Evolutionary conservation across 2,888 invertebrate species (phyloP), one percentile per base, ranked within the genome.

Genomic region (Choreutis nemorana): DNA sequence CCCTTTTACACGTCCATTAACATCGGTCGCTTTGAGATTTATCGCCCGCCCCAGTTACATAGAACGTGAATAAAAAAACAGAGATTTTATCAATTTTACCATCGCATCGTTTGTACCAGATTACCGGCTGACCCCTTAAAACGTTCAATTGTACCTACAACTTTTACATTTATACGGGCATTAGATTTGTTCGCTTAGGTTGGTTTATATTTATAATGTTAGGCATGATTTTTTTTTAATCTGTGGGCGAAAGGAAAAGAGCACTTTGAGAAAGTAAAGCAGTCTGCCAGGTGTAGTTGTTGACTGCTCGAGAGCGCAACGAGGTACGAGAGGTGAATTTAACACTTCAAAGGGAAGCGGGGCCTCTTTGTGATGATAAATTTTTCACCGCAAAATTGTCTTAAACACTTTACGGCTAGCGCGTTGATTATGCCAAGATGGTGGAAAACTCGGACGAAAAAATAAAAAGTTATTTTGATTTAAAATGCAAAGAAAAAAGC

Each of bases 1-100:
- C 62, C 72, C 70, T 67, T 77, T 78, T 75, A 67, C 63, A 54
- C 61, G 55, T 67, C 75, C 75, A 73, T 77, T 78, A 72, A 71
- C 70, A 68, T 59, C 52, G 52, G 52, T 44, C 68, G 75, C 70
- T 73, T 71, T 67, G 67, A 75, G 67, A 63, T 67, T 68, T 63
- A 65, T 60, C 58, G 58, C 55, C 41, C 47, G 44, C 48, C 48
- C n/a, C 56, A 48, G 53, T 58, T 63, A 51, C 53, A 60, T 56
- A 58, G 47, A 57, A 58, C 54, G 45, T 53, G 57, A 59, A 63
- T 64, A 62, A 63, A 64, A 35, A 34, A 55, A 41, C 54, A 50
- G 48, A 21, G 23, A 28, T 35, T 33, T 15, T 16, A 18, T 27
- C 25, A 30, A 28, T 32, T 26, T 29, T 29, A 23, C 22, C 14